Evolutionary conservation across 2,888 invertebrate species (phyloP).

Genomic region (Plagodis pulveraria): DNA sequence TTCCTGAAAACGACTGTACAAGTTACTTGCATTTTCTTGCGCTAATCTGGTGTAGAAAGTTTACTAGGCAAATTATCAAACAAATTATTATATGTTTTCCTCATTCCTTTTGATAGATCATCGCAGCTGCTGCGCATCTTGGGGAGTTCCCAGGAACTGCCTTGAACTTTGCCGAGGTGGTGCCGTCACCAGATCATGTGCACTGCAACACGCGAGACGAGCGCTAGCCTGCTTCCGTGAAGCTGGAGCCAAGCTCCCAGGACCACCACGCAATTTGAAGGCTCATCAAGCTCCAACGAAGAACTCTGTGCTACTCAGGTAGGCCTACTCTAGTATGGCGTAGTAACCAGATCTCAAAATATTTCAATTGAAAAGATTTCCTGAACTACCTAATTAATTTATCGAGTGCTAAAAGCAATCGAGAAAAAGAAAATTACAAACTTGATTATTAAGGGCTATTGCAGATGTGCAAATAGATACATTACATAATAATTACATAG

Average conservation of each 20-base stretch:
- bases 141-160: slow-evolving; percentile 92
- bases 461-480: too few relatives aligned
- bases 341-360: too few relatives aligned
- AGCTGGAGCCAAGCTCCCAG: slow-evolving; percentile 90
- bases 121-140: slow-evolving; percentile 92
- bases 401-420: too few relatives aligned
- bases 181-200: slow-evolving; percentile 88
- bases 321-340: background rate
- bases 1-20: too few relatives aligned
- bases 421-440: too few relatives aligned
- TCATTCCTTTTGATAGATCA: slow-evolving; percentile 84
- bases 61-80: background rate
- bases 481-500: too few relatives aligned
- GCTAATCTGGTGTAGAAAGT: too few relatives aligned
- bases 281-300: slow-evolving; percentile 76
- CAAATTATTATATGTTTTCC: too few relatives aligned
- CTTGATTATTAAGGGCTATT: too few relatives aligned
- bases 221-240: slow-evolving; percentile 94
- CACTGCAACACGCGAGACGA: slow-evolving; percentile 89
- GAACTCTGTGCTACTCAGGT: slow-evolving; percentile 71
- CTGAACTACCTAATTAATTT: too few relatives aligned
- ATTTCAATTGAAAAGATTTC: too few relatives aligned
- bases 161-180: slow-evolving; percentile 94
- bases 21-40: too few relatives aligned
- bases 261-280: slow-evolving; percentile 86